Evolutionary conservation across 1,140 invertebrate genomes (phyloP).

Genomic region (roundworm (Caenorhabditis elegans)): WBcel235 BX284605.5:8003001-8003500

Average conservation of each 20-base stretch:
- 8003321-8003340: not conserved
- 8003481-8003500: too few species aligned
- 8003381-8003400: not conserved
- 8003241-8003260: not conserved
- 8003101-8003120: not conserved
- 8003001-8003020: constrained; percentile 15
- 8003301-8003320: not conserved
- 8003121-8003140: not conserved
- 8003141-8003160: not conserved
- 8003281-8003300: not conserved
- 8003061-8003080: not conserved
- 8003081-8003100: constrained; percentile 1
- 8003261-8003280: not conserved
- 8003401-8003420: not conserved
- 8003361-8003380: constrained; percentile 22
- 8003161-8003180: not conserved
- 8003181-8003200: not conserved
- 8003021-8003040: constrained; percentile 2
- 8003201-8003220: not conserved
- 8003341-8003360: not conserved
- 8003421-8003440: constrained; percentile 8
- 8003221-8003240: constrained; percentile 1
- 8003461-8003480: too few species aligned
- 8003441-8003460: not conserved
- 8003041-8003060: not conserved